A percentile compares a stretch with the other conserved stretches of the same genome.
phyloP scores from a whole-genome alignment of 2,797 vertebrate genomes.

The Uromys caudimaculatus region DNA sequence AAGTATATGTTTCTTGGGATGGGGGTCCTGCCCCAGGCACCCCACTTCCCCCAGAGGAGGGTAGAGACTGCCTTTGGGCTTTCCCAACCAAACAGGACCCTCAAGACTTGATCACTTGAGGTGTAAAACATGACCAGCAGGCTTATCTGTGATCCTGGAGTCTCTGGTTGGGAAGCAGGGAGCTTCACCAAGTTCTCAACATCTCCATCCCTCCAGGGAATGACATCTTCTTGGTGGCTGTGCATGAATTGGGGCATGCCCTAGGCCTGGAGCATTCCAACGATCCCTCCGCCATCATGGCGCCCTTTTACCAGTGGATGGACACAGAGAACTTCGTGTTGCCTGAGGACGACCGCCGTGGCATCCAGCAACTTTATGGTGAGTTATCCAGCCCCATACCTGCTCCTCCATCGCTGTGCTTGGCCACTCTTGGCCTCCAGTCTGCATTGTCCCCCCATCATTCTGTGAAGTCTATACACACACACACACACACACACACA shows the following conservation, averaged over 20 bases:
- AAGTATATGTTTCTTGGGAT: not conserved
- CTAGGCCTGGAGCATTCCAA: slow-evolving; percentile 95
- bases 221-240: slow-evolving; percentile 95
- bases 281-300: slow-evolving; percentile 95
- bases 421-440: not conserved
- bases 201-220: slow-evolving; percentile 88
- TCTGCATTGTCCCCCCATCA: not conserved
- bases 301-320: slow-evolving; percentile 97
- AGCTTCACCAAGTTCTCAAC: not conserved
- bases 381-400: not conserved
- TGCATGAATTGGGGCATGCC: slow-evolving; percentile 95
- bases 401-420: not conserved
- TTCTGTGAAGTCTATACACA: not conserved
- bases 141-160: not conserved
- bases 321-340: slow-evolving; percentile 94
- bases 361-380: slow-evolving; percentile 95
- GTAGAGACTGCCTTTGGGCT: not conserved
- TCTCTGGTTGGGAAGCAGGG: not conserved
- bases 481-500: not conserved
- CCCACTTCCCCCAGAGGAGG: not conserved
- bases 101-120: not conserved
- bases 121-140: not conserved
- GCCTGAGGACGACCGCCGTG: slow-evolving; percentile 93
- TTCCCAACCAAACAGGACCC: not conserved
- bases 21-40: not conserved